These are phyloP conservation scores for Periophthalmodon schlosseri DNA, from an alignment of 2,113 vertebrate genomes.

Conservation along the genomic window DNA sequence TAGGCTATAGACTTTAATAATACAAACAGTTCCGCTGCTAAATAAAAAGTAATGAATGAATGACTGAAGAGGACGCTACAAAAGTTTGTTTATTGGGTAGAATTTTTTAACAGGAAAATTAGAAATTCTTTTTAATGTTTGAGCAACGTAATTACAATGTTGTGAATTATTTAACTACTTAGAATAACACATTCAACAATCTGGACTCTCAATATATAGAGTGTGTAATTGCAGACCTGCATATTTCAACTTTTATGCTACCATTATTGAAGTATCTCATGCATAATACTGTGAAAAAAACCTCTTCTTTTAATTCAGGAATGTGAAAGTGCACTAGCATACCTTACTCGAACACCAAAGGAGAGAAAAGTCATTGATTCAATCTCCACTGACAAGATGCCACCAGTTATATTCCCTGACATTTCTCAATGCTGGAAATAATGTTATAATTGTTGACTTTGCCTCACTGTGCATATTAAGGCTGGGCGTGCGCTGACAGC, in stretches of 20 bases:
- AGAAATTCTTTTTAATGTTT: conserved; percentile 1
- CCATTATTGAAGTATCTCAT: conserved; percentile 56
- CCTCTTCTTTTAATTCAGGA: conserved; percentile 57
- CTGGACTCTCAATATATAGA: conserved; percentile 32
- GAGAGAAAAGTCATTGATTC: conserved; percentile 65
- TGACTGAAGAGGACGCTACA: conserved; percentile 5
- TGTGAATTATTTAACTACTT: conserved; percentile 20
- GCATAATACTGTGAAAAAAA: conserved; percentile 54
- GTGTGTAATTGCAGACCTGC: conserved; percentile 28
- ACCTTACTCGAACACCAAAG: conserved; percentile 68
- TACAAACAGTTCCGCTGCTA: conserved; percentile 17
- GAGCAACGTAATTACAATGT: conserved; percentile 21
- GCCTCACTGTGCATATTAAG: conserved; percentile 72
- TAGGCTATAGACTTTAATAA: conserved; percentile 4
- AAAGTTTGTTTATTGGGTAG: neutral
- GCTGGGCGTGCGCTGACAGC: conserved; percentile 64
- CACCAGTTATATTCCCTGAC: conserved; percentile 72
- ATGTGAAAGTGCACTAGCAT: conserved; percentile 59
- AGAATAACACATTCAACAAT: conserved; percentile 37
- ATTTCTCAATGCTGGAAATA: conserved; percentile 70
- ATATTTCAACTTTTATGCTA: conserved; percentile 45
- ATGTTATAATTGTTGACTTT: conserved; percentile 78
- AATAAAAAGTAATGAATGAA: conserved; percentile 16
- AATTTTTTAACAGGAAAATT: conserved; percentile 15
- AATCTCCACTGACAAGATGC: conserved; percentile 69